Conservation (phyloP, 2,797 vertebrate genomes). For the Ispidina picta region DNA sequence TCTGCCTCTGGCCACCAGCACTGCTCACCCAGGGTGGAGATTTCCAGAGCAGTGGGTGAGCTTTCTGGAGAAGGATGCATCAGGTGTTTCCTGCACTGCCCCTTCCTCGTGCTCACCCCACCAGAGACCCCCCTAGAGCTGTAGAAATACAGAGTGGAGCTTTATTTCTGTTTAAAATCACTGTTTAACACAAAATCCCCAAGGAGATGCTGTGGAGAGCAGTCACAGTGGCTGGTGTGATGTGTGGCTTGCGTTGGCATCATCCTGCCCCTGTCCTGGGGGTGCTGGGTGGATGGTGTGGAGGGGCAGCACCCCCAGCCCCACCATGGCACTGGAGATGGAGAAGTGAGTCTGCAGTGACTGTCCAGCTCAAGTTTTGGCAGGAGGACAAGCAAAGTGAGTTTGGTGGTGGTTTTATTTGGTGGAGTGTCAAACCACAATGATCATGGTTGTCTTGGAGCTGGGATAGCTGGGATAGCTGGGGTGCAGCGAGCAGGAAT, state of each 20-base stretch:
- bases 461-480: neutral
- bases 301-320: neutral
- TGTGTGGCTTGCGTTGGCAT: neutral
- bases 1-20: neutral
- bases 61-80: neutral
- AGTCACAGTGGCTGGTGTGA: accelerated
- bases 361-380: neutral
- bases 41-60: neutral
- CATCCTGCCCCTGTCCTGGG: accelerated
- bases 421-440: neutral
- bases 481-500: neutral
- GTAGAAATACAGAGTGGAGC: accelerated
- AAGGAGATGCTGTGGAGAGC: neutral
- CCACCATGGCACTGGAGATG: accelerated
- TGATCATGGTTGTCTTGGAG: neutral
- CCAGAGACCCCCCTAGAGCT: accelerated
- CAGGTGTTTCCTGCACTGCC: neutral
- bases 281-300: neutral
- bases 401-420: neutral
- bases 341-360: neutral
- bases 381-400: neutral
- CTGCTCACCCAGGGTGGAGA: accelerated
- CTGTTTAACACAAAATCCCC: neutral
- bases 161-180: neutral
- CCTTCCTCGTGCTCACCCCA: neutral